phyloP scores from a whole-genome alignment of 2,888 invertebrate species.

The Allolobophora icterica region DNA sequence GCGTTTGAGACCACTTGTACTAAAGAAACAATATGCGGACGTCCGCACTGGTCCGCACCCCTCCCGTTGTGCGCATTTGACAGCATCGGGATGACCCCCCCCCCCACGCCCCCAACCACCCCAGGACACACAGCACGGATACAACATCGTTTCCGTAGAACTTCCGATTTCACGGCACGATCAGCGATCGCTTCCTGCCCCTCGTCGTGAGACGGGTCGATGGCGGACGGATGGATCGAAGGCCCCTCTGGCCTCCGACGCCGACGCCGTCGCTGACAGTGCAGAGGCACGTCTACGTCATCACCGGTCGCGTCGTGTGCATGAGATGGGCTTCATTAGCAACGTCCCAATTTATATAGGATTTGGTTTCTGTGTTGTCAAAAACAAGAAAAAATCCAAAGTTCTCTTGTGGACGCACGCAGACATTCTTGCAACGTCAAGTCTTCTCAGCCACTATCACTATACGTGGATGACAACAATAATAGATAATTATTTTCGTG shows the following conservation, averaged over 20 bases:
- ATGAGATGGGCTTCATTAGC: conserved; percentile 3
- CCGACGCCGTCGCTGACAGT: neutral
- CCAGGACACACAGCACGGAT: too few species aligned
- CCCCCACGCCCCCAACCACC: too few species aligned
- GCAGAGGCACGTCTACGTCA: neutral
- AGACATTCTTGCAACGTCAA: neutral
- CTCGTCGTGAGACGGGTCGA: neutral
- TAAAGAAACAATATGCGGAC: too few species aligned
- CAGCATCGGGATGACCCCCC: too few species aligned
- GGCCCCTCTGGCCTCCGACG: neutral
- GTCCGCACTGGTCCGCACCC: too few species aligned
- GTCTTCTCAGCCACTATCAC: too few species aligned
- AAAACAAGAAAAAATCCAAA: neutral
- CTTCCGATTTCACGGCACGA: neutral
- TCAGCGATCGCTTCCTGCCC: neutral
- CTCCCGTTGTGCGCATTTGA: too few species aligned
- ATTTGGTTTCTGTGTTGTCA: neutral
- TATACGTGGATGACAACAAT: too few species aligned
- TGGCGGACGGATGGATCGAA: neutral
- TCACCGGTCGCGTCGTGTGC: neutral
- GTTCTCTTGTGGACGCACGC: neutral
- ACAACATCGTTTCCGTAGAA: neutral
- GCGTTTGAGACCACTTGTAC: too few species aligned
- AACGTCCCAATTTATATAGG: conserved; percentile 8
- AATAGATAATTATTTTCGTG: too few species aligned